Evolutionary conservation across 2,888 invertebrate genomes (phyloP), one percentile per base, ranked within the genome.

Genomic region (Chalcosyrphus nemorum): DNA sequence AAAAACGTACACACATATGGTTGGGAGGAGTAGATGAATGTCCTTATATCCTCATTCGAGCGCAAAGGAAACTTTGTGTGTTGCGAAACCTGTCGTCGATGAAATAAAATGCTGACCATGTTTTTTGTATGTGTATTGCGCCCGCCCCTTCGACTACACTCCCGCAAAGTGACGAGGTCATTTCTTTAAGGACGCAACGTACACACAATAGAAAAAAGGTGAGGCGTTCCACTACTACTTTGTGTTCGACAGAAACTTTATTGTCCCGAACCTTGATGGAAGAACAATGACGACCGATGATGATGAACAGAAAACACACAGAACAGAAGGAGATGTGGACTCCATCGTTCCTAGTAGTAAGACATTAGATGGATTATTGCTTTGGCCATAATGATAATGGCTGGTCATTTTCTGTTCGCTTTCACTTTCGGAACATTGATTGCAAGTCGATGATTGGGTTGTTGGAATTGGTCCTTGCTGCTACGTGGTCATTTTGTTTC

Each of bases 41-140:
- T 50, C 11, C 2, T n/a, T 4, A 32, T 50, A 63, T 63, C 41
- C 27, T 50, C 41, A 24, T n/a, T 6, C 19, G n/a, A n/a, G n/a
- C n/a, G 15, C 9, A 29, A 24, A 19, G 15, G 43, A 52, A 70
- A 61, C 43, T 56, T 74, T 65, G 21, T 63, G 21, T 63, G 54
- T 56, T 38, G 32, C 56, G 63, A 45, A 56, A 65, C 63, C 52
- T 65, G 43, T 65, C 61, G 41, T 63, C 61, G 45, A 77, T 56
- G 70, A 54, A 70, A 77, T 63, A 70, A 77, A 32, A 70, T 38
- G 77, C 77, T 77, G 70, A 70, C 45, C 77, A 35, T 70, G 77
- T 78, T 72, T 65, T 29, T 45, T 2, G 47, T 27, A 43, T n/a
- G n/a, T 24, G 54, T 38, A 24, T 2, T 24, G 24, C 24, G 24